Evolutionary conservation across 2,797 vertebrate species (phyloP).

Genomic region (Paratrypauchen microcephalus): DNA sequence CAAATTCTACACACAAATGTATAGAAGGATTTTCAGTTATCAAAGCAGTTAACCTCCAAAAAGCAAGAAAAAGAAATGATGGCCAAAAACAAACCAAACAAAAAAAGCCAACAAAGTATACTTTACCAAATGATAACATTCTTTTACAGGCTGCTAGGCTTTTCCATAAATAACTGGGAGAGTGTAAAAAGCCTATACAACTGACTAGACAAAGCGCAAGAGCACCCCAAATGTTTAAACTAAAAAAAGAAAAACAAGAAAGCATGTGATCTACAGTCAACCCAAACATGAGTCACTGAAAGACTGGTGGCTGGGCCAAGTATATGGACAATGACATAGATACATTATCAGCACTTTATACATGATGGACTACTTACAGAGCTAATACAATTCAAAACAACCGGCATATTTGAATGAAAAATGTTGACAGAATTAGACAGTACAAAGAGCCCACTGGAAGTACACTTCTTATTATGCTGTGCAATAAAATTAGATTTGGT

Average conservation of each 20-base stretch:
- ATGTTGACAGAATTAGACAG: neutral
- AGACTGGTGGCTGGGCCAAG: neutral
- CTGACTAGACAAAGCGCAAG: conserved; percentile 1
- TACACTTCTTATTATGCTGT: neutral
- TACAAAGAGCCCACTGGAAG: neutral
- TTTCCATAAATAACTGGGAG: neutral
- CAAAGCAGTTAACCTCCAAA: neutral
- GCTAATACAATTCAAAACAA: neutral
- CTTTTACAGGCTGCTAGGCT: neutral
- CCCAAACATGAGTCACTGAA: neutral
- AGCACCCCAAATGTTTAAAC: conserved; percentile 1
- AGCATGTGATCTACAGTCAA: conserved; percentile 42
- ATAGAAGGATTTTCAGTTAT: neutral
- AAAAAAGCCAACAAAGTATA: neutral
- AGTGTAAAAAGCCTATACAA: neutral
- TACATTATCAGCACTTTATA: neutral
- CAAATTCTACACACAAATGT: conserved; percentile 3
- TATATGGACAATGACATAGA: neutral
- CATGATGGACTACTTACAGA: neutral
- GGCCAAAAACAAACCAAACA: no score
- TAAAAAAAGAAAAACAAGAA: neutral
- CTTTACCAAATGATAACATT: neutral
- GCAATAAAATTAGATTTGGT: no score
- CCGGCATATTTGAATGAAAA: neutral
- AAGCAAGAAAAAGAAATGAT: fast-evolving